These are phyloP conservation scores for Drosophila neoperkinsi DNA, from an alignment of 2,888 invertebrate species.

Conservation along the genomic window DNA sequence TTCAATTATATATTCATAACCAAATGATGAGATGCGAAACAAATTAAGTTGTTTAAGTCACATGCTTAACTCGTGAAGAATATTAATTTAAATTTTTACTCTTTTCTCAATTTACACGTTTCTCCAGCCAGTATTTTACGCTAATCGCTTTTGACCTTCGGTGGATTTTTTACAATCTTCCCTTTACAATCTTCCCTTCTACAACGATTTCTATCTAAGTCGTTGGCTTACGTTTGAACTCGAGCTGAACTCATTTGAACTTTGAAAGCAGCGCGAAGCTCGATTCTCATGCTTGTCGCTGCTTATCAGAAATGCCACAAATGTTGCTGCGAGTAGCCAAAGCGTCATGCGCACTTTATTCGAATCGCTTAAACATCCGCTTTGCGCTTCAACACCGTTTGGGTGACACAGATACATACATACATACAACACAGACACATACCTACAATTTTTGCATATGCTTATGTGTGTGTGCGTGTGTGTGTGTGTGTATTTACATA, in stretches of 20 bases:
- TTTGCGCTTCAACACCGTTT: conserved; percentile 61
- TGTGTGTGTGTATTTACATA: conserved; percentile 1
- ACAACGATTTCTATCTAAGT: conserved; percentile 17
- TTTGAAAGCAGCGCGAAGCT: conserved; percentile 2
- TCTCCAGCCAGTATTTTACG: background rate
- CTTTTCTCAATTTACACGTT: background rate
- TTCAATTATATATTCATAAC: conserved; percentile 6
- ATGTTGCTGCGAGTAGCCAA: conserved; percentile 14
- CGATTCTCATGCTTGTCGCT: conserved; percentile 13
- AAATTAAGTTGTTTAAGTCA: background rate
- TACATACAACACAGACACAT: background rate
- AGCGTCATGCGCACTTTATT: conserved; percentile 21
- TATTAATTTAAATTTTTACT: background rate
- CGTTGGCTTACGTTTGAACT: conserved; percentile 23
- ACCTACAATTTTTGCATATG: conserved; percentile 2
- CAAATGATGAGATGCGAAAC: background rate
- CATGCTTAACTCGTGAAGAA: background rate
- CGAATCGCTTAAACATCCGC: conserved; percentile 76
- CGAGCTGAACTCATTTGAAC: conserved; percentile 49
- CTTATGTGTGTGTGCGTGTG: background rate
- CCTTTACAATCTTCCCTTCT: background rate
- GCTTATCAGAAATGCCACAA: conserved; percentile 54
- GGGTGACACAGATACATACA: conserved; percentile 48
- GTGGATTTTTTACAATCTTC: background rate
- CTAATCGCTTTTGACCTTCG: conserved; percentile 7